Percentiles rank a stretch among this genome's conserved stretches.
phyloP scores from a whole-genome alignment of 2,797 vertebrate species.

The Myoxocephalus aenaeus region DNA sequence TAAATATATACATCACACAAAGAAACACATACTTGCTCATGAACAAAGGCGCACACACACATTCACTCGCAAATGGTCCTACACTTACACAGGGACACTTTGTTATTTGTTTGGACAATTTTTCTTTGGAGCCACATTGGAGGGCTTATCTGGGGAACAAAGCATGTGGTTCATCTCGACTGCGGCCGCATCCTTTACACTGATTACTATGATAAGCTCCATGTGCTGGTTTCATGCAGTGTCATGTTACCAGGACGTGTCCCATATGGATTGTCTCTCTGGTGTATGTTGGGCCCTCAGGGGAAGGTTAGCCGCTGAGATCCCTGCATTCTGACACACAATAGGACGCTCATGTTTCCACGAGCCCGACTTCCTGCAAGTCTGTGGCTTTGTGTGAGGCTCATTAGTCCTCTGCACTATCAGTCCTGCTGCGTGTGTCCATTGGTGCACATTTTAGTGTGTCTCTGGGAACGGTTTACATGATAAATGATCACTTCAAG shows the following conservation, averaged over 20 bases:
- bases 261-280: conserved; percentile 32
- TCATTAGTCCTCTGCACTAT: conserved; percentile 48
- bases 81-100: conserved; percentile 22
- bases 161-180: conserved; percentile 36
- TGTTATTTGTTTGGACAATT: conserved; percentile 47
- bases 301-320: conserved; percentile 31
- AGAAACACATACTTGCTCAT: conserved; percentile 3
- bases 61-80: neutral
- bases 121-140: conserved; percentile 24
- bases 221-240: conserved; percentile 37
- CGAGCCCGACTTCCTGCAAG: conserved; percentile 34
- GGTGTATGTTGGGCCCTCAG: conserved; percentile 21
- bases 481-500: conserved; percentile 23
- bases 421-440: conserved; percentile 4
- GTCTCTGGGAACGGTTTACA: neutral
- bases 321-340: conserved; percentile 52
- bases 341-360: conserved; percentile 70
- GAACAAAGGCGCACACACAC: neutral
- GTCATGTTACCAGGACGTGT: conserved; percentile 47
- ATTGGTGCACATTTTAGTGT: neutral
- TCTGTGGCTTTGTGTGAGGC: conserved; percentile 52
- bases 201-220: conserved; percentile 49
- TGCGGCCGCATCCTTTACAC: conserved; percentile 6
- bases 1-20: neutral
- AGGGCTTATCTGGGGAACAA: conserved; percentile 36